A percentile compares a stretch with the other conserved stretches of the same genome.
phyloP scores from a whole-genome alignment of 2,113 vertebrate species.

The Mesembrinibis cayennensis region DNA sequence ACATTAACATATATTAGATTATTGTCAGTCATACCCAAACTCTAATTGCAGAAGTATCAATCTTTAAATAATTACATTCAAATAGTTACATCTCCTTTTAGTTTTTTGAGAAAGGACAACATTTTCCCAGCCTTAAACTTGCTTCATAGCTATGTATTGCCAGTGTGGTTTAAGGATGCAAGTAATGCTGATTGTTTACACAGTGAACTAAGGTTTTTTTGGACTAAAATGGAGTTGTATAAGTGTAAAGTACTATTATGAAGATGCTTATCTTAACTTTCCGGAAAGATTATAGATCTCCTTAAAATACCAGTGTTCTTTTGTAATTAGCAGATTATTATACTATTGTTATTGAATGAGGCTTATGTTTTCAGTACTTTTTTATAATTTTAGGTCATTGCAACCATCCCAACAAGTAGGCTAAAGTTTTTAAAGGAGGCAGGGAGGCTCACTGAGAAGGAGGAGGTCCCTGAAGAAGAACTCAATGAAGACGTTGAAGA shows the following conservation, averaged over 20 bases:
- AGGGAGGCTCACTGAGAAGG: slow-evolving; percentile 90
- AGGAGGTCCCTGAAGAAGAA: slow-evolving; percentile 92
- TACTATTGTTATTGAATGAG: neutral
- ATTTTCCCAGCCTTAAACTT: neutral
- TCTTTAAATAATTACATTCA: neutral
- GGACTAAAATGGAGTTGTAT: neutral
- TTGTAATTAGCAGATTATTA: neutral
- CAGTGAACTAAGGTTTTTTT: neutral
- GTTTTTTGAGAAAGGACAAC: neutral
- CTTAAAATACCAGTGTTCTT: neutral
- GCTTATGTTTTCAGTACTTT: slow-evolving; percentile 24
- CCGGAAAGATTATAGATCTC: neutral
- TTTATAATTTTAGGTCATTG: slow-evolving; percentile 83
- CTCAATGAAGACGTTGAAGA: slow-evolving; percentile 95
- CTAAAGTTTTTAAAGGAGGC: slow-evolving; percentile 94
- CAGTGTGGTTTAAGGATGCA: neutral
- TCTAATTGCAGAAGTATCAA: neutral
- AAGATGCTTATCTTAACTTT: neutral
- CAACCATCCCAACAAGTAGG: slow-evolving; percentile 91
- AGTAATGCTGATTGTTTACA: neutral
- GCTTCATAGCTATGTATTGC: neutral
- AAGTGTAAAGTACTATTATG: neutral
- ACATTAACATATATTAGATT: neutral
- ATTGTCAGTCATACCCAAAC: neutral
- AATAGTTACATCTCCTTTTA: neutral